Conservation (phyloP, 2,888 invertebrate genomes). For the Prionchulus punctatus region DNA sequence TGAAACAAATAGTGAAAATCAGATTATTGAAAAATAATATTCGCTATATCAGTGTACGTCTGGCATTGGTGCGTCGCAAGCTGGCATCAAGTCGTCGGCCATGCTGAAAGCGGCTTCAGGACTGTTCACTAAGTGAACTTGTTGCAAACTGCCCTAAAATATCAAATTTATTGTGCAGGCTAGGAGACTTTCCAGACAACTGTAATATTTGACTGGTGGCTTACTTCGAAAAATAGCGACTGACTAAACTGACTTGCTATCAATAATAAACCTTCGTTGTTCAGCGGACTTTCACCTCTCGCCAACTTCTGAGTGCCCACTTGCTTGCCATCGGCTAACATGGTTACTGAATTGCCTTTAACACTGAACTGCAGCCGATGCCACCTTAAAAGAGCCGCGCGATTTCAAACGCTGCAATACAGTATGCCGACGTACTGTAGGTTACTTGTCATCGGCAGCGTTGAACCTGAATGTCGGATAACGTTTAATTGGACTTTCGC, state of each 20-base stretch:
- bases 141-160: conserved; percentile 67
- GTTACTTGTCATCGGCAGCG: conserved; percentile 16
- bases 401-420: no score
- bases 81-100: conserved; percentile 41
- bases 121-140: conserved; percentile 54
- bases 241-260: conserved; percentile 52
- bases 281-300: conserved; percentile 43
- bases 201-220: no score
- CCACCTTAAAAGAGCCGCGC: conserved; percentile 58
- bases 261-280: conserved; percentile 56
- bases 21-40: no score
- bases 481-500: conserved; percentile 6
- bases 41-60: no score
- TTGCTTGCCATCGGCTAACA: conserved; percentile 55
- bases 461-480: conserved; percentile 8
- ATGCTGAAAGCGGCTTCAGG: conserved; percentile 68
- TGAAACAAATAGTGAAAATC: no score
- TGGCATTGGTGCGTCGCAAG: conserved; percentile 34
- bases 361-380: conserved; percentile 64
- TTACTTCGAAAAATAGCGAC: not conserved
- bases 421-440: no score
- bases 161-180: no score
- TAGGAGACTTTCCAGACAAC: no score
- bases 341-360: conserved; percentile 58
- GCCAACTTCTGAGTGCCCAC: conserved; percentile 46